These are phyloP conservation scores for Phaenicophaeus curvirostris DNA, from an alignment of 2,797 vertebrate species.

Conservation along the genomic window DNA sequence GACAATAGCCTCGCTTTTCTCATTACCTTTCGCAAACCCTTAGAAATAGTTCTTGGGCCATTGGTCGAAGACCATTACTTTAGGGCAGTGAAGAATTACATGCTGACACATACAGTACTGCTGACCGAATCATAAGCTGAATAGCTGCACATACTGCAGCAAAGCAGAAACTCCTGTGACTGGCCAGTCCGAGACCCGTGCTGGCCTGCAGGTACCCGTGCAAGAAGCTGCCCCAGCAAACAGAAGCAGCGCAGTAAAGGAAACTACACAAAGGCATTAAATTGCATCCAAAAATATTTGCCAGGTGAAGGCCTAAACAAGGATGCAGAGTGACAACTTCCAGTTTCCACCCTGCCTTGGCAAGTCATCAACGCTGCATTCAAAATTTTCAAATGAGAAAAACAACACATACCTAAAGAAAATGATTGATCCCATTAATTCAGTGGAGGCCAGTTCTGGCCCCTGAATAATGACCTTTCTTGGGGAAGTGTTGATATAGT, in stretches of 20 bases:
- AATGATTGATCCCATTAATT: accelerated
- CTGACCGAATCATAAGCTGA: constrained; percentile 7
- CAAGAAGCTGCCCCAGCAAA: not conserved
- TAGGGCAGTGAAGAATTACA: not conserved
- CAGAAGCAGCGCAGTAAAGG: not conserved
- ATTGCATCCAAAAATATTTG: not conserved
- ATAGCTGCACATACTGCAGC: not conserved
- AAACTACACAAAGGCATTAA: not conserved
- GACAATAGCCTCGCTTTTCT: constrained; percentile 9
- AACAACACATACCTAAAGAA: not conserved
- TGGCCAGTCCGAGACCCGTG: not conserved
- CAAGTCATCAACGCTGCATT: not conserved
- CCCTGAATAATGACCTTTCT: not conserved
- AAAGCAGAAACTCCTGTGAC: not conserved
- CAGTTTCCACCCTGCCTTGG: accelerated
- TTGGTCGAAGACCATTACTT: constrained; percentile 41
- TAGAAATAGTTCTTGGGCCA: not conserved
- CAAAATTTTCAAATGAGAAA: not conserved
- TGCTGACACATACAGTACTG: constrained; percentile 18
- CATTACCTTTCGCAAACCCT: constrained; percentile 24
- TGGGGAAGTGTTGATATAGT: not conserved
- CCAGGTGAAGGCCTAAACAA: not conserved
- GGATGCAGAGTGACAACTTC: not conserved
- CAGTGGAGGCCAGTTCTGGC: not conserved
- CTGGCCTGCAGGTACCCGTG: not conserved